Percentiles rank a stretch among this genome's conserved stretches.
Evolutionary conservation across 2,888 invertebrate species (phyloP).

Genomic region (Hyalella azteca): DNA sequence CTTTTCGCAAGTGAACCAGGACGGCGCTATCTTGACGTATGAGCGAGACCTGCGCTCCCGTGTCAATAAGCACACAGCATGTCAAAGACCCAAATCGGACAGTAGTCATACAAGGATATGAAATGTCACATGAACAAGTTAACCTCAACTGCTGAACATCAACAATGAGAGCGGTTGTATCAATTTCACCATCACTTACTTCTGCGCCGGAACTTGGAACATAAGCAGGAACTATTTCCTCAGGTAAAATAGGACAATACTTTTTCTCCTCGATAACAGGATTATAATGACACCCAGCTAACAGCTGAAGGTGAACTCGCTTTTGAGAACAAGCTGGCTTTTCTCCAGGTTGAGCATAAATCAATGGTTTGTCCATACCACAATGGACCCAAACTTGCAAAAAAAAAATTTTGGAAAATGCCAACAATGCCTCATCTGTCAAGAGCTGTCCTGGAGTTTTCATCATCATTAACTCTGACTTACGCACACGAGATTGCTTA

Average conservation of each 20-base stretch:
- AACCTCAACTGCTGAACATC: not conserved
- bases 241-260: not conserved
- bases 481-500: not conserved
- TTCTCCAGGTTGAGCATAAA: not conserved
- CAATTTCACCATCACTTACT: not conserved
- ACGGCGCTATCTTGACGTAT: not conserved
- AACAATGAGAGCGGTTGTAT: not conserved
- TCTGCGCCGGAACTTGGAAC: not conserved
- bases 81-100: not conserved
- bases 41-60: not conserved
- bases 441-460: not conserved
- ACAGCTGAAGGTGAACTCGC: not conserved
- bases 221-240: not conserved
- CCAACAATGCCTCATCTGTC: not conserved
- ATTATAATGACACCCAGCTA: not conserved
- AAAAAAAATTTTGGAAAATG: not conserved
- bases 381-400: not conserved
- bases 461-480: not conserved
- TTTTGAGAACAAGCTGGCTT: not conserved
- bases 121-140: not conserved
- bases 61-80: not conserved
- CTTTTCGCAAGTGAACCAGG: too few relatives aligned
- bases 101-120: not conserved
- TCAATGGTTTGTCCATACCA: not conserved
- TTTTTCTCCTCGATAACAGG: not conserved